A percentile compares a stretch with the other conserved stretches of the same genome.
Conservation (phyloP, 1,140 invertebrate species). For the Gyrodactylus bullatarudis region DNA sequence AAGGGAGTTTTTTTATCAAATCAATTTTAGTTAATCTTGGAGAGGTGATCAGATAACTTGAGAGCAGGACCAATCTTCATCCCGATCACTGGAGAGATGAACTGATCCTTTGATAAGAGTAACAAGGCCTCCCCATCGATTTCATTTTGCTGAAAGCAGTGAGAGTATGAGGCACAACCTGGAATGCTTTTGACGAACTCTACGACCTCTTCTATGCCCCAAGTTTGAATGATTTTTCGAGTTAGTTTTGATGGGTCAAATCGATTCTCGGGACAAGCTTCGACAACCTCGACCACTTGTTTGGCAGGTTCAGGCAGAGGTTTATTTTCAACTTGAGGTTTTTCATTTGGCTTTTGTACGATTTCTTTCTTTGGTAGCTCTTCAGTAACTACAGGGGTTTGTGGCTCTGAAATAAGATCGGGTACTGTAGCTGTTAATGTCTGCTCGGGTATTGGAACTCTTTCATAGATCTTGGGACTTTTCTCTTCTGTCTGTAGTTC, state of each 20-base stretch:
- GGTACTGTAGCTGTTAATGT: no score
- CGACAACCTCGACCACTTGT: neutral
- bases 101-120: conserved; percentile 63
- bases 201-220: conserved; percentile 22
- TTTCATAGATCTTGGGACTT: no score
- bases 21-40: neutral
- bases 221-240: neutral
- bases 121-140: conserved; percentile 72
- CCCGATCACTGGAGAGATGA: conserved; percentile 51
- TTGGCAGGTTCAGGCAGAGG: neutral
- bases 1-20: no score
- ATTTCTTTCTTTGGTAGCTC: neutral
- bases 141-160: conserved; percentile 68
- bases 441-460: no score
- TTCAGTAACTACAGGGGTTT: neutral
- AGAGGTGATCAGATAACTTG: conserved; percentile 39
- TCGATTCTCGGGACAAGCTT: neutral
- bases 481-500: no score
- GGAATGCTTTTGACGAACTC: conserved; percentile 52
- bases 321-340: neutral
- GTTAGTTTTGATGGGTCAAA: neutral
- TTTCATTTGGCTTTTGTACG: neutral
- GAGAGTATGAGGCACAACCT: conserved; percentile 59
- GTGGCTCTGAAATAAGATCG: no score
- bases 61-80: conserved; percentile 72